phyloP scores from a whole-genome alignment of 2,888 invertebrate genomes.

The Dexiosoma caninum region DNA sequence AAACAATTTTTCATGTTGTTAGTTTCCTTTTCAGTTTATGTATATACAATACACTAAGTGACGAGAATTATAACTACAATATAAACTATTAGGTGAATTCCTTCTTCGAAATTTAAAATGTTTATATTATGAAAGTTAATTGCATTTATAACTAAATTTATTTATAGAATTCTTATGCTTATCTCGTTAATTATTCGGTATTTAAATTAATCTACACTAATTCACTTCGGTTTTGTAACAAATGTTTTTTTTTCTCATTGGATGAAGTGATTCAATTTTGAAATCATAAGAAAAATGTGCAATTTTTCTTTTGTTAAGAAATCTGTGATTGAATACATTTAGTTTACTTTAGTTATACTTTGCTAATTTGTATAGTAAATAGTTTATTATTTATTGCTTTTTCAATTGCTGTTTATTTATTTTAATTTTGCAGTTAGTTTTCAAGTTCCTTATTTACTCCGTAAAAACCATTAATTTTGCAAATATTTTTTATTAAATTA shows the following conservation, averaged over 20 bases:
- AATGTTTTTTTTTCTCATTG: not conserved
- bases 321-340: constrained; percentile 41
- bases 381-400: constrained; percentile 56
- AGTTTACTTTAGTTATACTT: constrained; percentile 22
- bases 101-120: not conserved
- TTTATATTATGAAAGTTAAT: constrained; percentile 23
- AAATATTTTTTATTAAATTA: not conserved
- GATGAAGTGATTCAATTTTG: constrained; percentile 8
- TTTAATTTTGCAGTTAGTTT: constrained; percentile 3
- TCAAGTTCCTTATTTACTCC: not conserved
- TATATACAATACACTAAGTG: constrained; percentile 37
- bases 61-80: constrained; percentile 38
- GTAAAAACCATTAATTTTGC: not conserved
- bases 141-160: constrained; percentile 29
- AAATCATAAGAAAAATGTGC: constrained; percentile 34
- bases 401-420: constrained; percentile 53
- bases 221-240: no score
- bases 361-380: constrained; percentile 39
- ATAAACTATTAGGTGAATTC: constrained; percentile 3
- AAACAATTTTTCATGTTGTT: not conserved
- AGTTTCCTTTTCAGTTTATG: not conserved
- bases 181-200: not conserved
- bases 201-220: constrained; percentile 18
- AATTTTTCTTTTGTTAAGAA: constrained; percentile 8
- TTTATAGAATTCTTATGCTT: not conserved